Percentiles rank a stretch among this genome's conserved stretches.
These are phyloP conservation scores for Corynorhinus townsendii DNA, from an alignment of 2,113 vertebrate genomes.

Conservation along the genomic window DNA sequence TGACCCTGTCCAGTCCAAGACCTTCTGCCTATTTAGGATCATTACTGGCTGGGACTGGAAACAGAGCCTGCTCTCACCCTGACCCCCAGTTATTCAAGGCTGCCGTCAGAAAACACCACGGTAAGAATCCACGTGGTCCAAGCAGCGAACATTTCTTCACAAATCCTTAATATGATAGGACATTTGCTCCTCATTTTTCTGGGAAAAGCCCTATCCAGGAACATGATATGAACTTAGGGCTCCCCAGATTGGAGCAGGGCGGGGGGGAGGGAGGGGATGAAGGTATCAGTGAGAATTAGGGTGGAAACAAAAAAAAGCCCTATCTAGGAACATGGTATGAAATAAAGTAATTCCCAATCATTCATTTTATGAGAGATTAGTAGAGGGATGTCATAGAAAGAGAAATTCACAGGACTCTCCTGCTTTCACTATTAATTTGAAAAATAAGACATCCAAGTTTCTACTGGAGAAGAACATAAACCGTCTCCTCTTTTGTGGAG, in stretches of 20 bases:
- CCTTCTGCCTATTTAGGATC: slow-evolving; percentile 12
- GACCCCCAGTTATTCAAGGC: background rate
- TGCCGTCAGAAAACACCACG: background rate
- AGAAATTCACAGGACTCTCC: background rate
- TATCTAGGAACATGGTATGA: background rate
- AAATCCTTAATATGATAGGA: background rate
- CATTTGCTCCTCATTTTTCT: background rate
- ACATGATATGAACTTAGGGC: background rate
- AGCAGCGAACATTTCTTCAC: background rate
- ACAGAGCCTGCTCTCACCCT: background rate
- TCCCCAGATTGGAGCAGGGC: no score
- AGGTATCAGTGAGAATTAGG: background rate
- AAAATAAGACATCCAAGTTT: slow-evolving; percentile 2
- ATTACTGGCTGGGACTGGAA: background rate
- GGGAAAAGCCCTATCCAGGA: background rate
- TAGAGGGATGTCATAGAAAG: background rate
- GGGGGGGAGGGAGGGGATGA: background rate
- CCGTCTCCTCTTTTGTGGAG: background rate
- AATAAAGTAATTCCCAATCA: background rate
- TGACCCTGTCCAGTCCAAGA: slow-evolving; percentile 1
- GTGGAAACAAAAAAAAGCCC: background rate
- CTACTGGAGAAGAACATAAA: background rate
- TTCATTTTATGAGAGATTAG: background rate
- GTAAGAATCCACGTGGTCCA: background rate
- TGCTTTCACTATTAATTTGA: background rate